These are phyloP conservation scores for Sebastes kiyomatsui DNA, from an alignment of 2,797 vertebrate genomes.

Conservation along the genomic window DNA sequence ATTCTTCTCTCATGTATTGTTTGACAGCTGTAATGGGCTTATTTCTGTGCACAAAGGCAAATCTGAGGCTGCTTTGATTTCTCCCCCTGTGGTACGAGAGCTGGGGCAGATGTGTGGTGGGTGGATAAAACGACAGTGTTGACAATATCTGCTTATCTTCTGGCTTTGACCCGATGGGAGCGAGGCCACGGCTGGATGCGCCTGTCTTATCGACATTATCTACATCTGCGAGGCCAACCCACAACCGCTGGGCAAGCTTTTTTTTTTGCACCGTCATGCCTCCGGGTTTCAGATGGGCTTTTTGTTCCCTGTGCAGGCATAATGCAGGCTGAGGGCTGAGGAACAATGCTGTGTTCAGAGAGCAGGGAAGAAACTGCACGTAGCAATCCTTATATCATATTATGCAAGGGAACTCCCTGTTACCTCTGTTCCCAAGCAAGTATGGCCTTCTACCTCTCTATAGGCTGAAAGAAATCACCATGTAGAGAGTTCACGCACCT, in stretches of 20 bases:
- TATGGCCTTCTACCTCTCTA: conserved; percentile 3
- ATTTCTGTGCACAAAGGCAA: conserved; percentile 58
- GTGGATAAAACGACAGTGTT: conserved; percentile 61
- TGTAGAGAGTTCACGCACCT: not conserved
- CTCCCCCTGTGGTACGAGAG: conserved; percentile 28
- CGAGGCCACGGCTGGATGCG: conserved; percentile 74
- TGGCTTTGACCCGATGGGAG: conserved; percentile 73
- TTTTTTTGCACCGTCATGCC: conserved; percentile 48
- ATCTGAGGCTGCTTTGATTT: conserved; percentile 42
- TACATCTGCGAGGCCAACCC: conserved; percentile 52
- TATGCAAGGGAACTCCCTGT: conserved; percentile 58
- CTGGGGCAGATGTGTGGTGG: conserved; percentile 56
- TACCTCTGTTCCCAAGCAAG: conserved; percentile 22
- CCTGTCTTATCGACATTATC: conserved; percentile 74
- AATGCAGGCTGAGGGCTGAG: conserved; percentile 79
- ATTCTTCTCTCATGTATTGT: conserved; percentile 40
- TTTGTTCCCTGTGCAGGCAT: conserved; percentile 65
- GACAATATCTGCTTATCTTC: conserved; percentile 73
- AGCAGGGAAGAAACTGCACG: conserved; percentile 80
- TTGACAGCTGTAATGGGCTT: conserved; percentile 57
- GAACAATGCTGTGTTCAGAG: conserved; percentile 76
- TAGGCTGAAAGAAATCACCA: not conserved
- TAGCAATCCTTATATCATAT: conserved; percentile 59
- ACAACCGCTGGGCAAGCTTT: conserved; percentile 36
- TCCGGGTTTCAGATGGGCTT: conserved; percentile 72